These are phyloP conservation scores for Oreamnos americanus DNA, from an alignment of 2,113 vertebrate genomes.

Conservation along the genomic window DNA sequence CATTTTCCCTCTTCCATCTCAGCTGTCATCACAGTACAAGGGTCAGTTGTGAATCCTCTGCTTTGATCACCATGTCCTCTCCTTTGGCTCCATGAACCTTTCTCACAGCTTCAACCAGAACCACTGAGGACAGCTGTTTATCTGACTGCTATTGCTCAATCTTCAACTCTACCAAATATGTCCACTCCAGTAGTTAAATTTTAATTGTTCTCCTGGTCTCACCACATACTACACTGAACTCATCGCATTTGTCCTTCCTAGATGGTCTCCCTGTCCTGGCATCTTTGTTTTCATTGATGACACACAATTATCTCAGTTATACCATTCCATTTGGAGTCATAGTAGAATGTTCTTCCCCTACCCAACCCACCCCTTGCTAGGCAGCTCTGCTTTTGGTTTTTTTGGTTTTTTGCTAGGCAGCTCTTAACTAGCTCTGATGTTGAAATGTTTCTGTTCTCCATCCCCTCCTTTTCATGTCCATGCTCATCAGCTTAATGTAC, in stretches of 20 bases:
- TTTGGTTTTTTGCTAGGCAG: background rate
- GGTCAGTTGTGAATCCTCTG: background rate
- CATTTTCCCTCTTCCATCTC: background rate
- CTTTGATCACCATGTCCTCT: background rate
- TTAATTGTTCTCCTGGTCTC: background rate
- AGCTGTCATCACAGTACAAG: background rate
- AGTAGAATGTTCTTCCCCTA: background rate
- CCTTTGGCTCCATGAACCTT: background rate
- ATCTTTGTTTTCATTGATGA: background rate
- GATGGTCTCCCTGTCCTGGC: background rate
- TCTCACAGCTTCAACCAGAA: background rate
- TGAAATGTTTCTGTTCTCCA: background rate
- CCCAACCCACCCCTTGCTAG: background rate
- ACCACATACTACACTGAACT: background rate
- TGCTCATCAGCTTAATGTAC: background rate
- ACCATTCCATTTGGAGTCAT: background rate
- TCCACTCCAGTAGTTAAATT: background rate
- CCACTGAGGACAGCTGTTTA: background rate
- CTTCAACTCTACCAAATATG: background rate
- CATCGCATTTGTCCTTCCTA: background rate
- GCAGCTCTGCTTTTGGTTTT: background rate
- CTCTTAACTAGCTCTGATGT: background rate
- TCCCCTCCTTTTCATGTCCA: background rate
- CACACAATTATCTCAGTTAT: slow-evolving; percentile 4
- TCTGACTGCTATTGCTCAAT: background rate